Evolutionary conservation across 2,888 invertebrate species (phyloP), one percentile per base, ranked within the genome.

Genomic region (Pristionchus arcanus): DNA sequence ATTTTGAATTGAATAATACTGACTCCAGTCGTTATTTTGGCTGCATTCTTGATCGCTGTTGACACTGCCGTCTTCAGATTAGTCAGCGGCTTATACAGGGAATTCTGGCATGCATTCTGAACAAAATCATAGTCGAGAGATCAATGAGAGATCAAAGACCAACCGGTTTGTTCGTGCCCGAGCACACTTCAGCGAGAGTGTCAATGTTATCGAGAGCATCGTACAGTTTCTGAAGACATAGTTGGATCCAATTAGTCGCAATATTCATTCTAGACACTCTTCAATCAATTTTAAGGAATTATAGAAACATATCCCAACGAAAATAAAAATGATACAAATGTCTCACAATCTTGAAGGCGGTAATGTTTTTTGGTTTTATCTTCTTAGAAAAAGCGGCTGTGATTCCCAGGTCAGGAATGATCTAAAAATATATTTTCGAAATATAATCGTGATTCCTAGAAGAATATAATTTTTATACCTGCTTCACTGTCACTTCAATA

Each of bases 131-230:
- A 71, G 34, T 21, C 21, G 53, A 11, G 53, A 53, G 7, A 53
- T 59, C 59, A 31, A 71, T 71, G 16, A 71, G 34, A 74, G 74
- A 74, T 74, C 34, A 71, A 71, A 31, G 1, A 37, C 68, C 15
- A 31, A 42, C 74, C 42, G 81, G 81, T 34, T 81, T 81, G 25
- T 81, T 42, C 49, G 81, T 81, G 25, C 81, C 81, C 42, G 81
- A 49, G 19, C 81, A 81, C 11, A 81, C 81, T 81, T 81, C 9
- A 21, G 34, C 31, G 19, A 81, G 34, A 34, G 81, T 49, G 28
- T 53, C 81, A 15, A 16, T 11, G 21, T n/a, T 13, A 13, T 16
- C n/a, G n/a, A 81, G 81, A n/a, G 81, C 81, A 9, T 49, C 81
- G 49, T 81, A 81, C 2, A 81, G 49, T 81, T 81, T 81, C 81